A percentile compares a stretch with the other conserved stretches of the same genome.
These are phyloP conservation scores for Leptopilina myrica DNA, from an alignment of 2,888 invertebrate genomes.

Conservation along the genomic window DNA sequence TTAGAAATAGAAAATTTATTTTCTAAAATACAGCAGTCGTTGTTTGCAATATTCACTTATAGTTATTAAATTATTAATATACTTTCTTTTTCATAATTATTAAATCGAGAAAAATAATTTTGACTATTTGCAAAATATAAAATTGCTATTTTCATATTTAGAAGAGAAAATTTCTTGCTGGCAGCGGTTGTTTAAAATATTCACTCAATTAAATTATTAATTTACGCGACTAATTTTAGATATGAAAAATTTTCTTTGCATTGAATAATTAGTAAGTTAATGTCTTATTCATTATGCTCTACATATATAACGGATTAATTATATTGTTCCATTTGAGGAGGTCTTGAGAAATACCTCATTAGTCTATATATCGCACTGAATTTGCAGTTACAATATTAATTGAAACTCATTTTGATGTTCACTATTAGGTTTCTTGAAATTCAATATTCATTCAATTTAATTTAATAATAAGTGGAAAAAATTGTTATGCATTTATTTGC, in stretches of 20 bases:
- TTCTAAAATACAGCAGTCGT: too few relatives aligned
- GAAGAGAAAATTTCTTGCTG: too few relatives aligned
- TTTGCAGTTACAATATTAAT: conserved; percentile 22
- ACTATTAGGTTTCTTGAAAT: not conserved
- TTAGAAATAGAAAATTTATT: too few relatives aligned
- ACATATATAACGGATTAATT: not conserved
- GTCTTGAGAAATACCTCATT: conserved; percentile 36
- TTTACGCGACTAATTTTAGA: not conserved
- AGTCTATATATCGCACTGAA: not conserved
- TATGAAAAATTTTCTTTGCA: not conserved
- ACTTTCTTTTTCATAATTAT: too few relatives aligned
- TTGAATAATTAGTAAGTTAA: conserved; percentile 7
- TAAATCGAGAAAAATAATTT: too few relatives aligned
- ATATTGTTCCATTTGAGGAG: conserved; percentile 17
- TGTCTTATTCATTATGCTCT: not conserved
- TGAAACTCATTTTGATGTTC: not conserved
- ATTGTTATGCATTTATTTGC: not conserved
- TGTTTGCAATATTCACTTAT: too few relatives aligned
- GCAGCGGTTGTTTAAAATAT: too few relatives aligned
- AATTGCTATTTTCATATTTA: too few relatives aligned
- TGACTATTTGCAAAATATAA: too few relatives aligned
- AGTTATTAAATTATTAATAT: too few relatives aligned
- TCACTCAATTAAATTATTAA: not conserved
- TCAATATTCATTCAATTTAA: not conserved
- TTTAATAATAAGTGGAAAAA: not conserved